phyloP scores from a whole-genome alignment of 2,797 vertebrate species.

The Sebastes baramenuke region DNA sequence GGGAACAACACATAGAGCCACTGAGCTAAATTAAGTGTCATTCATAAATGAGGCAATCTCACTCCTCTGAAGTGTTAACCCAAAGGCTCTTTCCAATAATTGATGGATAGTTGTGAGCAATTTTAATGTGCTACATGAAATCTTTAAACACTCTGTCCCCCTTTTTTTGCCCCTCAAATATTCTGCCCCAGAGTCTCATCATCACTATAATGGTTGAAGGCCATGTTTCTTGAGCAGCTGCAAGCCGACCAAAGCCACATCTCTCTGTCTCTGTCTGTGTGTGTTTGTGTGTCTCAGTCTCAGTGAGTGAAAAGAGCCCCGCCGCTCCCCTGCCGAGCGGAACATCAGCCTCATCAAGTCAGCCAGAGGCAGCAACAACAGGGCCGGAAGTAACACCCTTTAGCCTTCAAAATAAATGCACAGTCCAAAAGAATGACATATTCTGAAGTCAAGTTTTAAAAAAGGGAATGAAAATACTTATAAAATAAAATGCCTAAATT shows the following conservation, averaged over 20 bases:
- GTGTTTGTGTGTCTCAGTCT: constrained; percentile 48
- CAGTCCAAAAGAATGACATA: fast-evolving
- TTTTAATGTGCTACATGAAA: constrained; percentile 26
- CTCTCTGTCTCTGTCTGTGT: constrained; percentile 11
- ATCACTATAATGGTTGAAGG: constrained; percentile 47
- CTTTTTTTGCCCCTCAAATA: not conserved
- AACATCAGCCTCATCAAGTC: constrained; percentile 71
- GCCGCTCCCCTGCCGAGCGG: constrained; percentile 79
- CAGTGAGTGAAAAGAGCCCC: constrained; percentile 73
- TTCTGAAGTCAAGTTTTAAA: too few relatives aligned
- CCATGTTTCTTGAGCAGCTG: constrained; percentile 70
- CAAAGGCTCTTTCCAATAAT: constrained; percentile 28
- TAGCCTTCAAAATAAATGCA: constrained; percentile 63
- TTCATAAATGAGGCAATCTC: constrained; percentile 46
- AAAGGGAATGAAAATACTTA: not conserved
- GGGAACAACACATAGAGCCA: constrained; percentile 15
- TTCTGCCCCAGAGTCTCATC: constrained; percentile 3
- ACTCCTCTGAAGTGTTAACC: constrained; percentile 18
- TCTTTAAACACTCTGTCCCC: constrained; percentile 4
- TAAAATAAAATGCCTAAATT: not conserved
- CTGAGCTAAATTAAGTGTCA: constrained; percentile 48
- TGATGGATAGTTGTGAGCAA: constrained; percentile 27
- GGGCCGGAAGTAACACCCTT: not conserved
- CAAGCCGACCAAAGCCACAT: constrained; percentile 52
- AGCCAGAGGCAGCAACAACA: constrained; percentile 4